Percentiles rank a stretch among this genome's conserved stretches.
Evolutionary conservation across 2,113 vertebrate genomes (phyloP).

Genomic region (Mormoops blainvillei): DNA sequence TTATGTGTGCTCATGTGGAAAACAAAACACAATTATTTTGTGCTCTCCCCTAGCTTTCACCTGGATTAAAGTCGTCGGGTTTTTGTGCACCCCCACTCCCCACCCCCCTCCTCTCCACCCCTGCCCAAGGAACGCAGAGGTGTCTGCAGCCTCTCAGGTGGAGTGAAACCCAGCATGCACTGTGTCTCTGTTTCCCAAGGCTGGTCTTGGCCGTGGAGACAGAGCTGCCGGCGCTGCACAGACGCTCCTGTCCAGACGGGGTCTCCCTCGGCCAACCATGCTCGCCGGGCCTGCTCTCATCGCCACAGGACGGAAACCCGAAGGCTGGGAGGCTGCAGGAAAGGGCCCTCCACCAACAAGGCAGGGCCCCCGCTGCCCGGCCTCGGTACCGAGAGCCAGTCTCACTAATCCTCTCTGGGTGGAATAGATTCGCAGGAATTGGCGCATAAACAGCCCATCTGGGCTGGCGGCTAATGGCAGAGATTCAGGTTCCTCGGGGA

Average conservation of each 20-base stretch:
- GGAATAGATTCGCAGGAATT: constrained; percentile 75
- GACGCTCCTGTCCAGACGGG: neutral
- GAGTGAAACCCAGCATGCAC: rapidly evolving
- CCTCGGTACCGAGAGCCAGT: constrained; percentile 57
- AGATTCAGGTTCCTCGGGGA: constrained; percentile 44
- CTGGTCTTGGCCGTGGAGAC: neutral
- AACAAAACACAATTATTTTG: neutral
- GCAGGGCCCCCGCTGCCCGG: constrained; percentile 49
- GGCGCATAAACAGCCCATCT: constrained; percentile 70
- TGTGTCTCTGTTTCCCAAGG: too few species aligned
- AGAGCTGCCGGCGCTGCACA: rapidly evolving
- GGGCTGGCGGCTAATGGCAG: constrained; percentile 64
- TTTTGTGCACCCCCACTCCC: neutral
- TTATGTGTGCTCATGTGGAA: neutral
- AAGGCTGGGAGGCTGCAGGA: neutral
- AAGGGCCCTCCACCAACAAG: rapidly evolving
- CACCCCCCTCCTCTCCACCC: too few species aligned
- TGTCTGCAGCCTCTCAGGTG: neutral
- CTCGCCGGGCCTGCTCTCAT: neutral
- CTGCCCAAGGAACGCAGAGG: neutral
- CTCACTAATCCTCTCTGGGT: constrained; percentile 76
- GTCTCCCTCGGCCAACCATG: constrained; percentile 37
- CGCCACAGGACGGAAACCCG: neutral
- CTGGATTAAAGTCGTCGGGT: neutral
- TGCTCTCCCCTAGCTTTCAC: neutral